Conservation (phyloP, 2,888 invertebrate genomes). For the Ceratothoa steindachneri region DNA sequence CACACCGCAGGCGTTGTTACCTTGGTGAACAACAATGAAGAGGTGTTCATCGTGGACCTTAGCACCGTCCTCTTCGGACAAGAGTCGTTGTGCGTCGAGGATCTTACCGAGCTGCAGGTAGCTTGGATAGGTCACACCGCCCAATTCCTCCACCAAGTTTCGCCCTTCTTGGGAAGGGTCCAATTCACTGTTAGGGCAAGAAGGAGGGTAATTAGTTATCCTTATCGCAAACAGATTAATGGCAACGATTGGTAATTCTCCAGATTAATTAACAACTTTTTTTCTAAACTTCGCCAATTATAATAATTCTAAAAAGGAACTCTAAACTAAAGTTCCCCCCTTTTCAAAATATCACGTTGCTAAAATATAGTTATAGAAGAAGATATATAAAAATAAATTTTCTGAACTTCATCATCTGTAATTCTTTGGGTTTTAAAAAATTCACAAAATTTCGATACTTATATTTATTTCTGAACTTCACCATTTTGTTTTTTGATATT, state of each 20-base stretch:
- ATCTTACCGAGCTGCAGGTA: slow-evolving; percentile 87
- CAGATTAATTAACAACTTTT: not conserved
- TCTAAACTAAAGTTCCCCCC: too few species aligned
- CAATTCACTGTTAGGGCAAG: not conserved
- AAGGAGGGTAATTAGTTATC: not conserved
- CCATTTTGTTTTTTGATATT: too few species aligned
- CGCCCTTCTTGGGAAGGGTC: slow-evolving; percentile 17
- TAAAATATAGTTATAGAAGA: too few species aligned
- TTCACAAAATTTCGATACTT: too few species aligned
- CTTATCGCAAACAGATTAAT: not conserved
- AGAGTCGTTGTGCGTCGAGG: slow-evolving; percentile 72
- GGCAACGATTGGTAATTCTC: too few species aligned
- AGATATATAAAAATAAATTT: too few species aligned
- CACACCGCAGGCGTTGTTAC: too few species aligned
- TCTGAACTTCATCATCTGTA: too few species aligned
- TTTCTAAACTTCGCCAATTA: not conserved
- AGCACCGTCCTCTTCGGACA: slow-evolving; percentile 66
- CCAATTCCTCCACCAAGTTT: slow-evolving; percentile 26
- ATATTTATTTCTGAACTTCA: too few species aligned
- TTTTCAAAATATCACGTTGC: too few species aligned
- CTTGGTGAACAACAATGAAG: slow-evolving; percentile 96
- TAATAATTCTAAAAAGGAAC: too few species aligned
- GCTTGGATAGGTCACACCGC: slow-evolving; percentile 80
- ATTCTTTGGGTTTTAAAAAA: too few species aligned
- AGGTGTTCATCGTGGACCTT: slow-evolving; percentile 93